These are phyloP conservation scores for Dissostichus mawsoni DNA, from an alignment of 2,113 vertebrate genomes.

Conservation along the genomic window DNA sequence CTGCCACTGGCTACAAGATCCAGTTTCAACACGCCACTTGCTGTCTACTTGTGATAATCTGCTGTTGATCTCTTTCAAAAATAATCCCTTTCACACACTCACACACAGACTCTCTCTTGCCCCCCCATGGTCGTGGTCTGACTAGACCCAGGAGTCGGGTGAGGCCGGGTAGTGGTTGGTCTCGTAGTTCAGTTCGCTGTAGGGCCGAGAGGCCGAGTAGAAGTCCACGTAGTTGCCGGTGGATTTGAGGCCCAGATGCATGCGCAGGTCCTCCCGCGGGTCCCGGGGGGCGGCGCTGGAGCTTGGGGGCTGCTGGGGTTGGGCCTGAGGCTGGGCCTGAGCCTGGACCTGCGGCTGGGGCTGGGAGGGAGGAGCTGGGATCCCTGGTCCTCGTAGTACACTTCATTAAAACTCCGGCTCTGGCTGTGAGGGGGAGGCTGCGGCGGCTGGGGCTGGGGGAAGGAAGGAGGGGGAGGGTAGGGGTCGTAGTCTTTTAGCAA, in stretches of 20 bases:
- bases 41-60: conserved; percentile 54
- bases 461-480: conserved; percentile 93
- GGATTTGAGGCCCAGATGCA: conserved; percentile 99
- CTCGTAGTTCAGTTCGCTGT: conserved; percentile 99
- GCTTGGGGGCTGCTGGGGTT: conserved; percentile 86
- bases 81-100: conserved; percentile 70
- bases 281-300: conserved; percentile 81
- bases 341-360: conserved; percentile 61
- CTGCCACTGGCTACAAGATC: conserved; percentile 39
- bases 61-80: conserved; percentile 68
- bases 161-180: conserved; percentile 99
- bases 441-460: conserved; percentile 77
- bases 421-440: conserved; percentile 80
- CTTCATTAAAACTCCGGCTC: conserved; percentile 77
- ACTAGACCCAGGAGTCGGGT: conserved; percentile 99
- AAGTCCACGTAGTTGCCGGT: conserved; percentile 99
- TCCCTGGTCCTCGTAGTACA: conserved; percentile 78
- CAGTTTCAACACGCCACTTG: conserved; percentile 40
- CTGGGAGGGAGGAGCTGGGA: conserved; percentile 56
- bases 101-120: conserved; percentile 55
- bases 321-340: conserved; percentile 70
- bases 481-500: conserved; percentile 93
- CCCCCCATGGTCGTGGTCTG: conserved; percentile 56
- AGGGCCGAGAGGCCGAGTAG: conserved; percentile 98
- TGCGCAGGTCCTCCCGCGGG: conserved; percentile 91